Evolutionary conservation across 1,140 invertebrate species (phyloP).

Genomic region (Nasonia longicornis): DNA sequence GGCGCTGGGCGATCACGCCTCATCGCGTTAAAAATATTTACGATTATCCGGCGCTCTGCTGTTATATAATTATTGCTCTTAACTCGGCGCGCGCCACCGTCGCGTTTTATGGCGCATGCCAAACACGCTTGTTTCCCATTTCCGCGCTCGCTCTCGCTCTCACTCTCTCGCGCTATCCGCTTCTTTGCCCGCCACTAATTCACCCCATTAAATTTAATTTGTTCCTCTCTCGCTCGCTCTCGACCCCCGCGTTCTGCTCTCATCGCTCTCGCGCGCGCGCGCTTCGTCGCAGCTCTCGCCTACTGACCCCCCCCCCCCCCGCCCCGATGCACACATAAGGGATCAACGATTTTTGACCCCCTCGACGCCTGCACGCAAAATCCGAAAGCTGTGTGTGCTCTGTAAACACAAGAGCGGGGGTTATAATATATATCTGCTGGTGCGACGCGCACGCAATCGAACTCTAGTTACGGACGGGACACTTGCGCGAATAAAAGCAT

Average conservation of each 20-base stretch:
- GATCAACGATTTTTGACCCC: background rate
- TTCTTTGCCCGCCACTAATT: constrained; percentile 38
- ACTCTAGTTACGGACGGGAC: background rate
- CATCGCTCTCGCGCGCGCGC: too few species aligned
- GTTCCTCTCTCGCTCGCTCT: constrained; percentile 16
- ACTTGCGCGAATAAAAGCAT: background rate
- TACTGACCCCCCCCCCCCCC: too few species aligned
- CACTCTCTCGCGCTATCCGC: constrained; percentile 2
- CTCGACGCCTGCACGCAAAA: background rate
- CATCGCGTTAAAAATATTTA: constrained; percentile 39
- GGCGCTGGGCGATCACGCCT: constrained; percentile 15
- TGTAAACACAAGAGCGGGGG: background rate
- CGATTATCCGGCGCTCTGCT: constrained; percentile 28
- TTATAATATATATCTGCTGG: background rate
- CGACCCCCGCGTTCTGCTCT: background rate
- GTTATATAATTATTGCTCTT: constrained; percentile 40
- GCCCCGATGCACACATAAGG: background rate
- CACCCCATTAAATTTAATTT: constrained; percentile 45
- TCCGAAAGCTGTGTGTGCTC: too few species aligned
- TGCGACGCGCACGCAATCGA: background rate
- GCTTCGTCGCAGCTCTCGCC: background rate
- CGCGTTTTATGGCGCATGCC: constrained; percentile 39
- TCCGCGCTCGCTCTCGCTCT: background rate
- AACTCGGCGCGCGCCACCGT: background rate
- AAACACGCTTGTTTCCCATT: constrained; percentile 44